These are phyloP conservation scores for Syngnathus typhle DNA, from an alignment of 2,113 vertebrate species.

Conservation along the genomic window DNA sequence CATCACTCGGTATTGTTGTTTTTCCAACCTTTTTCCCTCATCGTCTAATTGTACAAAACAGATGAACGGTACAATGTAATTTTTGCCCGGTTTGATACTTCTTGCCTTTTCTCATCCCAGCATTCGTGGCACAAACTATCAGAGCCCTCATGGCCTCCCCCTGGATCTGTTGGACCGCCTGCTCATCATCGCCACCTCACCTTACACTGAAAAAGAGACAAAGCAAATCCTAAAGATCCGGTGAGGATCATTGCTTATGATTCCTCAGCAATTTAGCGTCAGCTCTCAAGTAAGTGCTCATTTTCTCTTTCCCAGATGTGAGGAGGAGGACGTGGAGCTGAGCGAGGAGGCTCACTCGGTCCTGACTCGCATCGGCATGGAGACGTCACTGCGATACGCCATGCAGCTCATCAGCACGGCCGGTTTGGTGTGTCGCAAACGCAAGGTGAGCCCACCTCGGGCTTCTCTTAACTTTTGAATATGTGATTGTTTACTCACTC, in stretches of 20 bases:
- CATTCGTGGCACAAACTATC: slow-evolving; percentile 88
- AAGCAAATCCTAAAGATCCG: slow-evolving; percentile 88
- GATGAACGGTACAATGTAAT: too few species aligned
- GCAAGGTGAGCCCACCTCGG: slow-evolving; percentile 67
- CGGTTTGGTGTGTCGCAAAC: slow-evolving; percentile 85
- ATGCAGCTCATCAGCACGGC: slow-evolving; percentile 91
- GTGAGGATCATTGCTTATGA: slow-evolving; percentile 44
- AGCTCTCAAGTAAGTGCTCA: neutral
- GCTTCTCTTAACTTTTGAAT: too few species aligned
- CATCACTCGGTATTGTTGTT: slow-evolving; percentile 77
- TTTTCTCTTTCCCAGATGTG: slow-evolving; percentile 68
- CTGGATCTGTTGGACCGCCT: slow-evolving; percentile 87
- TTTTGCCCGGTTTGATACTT: too few species aligned
- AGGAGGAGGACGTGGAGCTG: slow-evolving; percentile 90
- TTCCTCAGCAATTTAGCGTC: neutral
- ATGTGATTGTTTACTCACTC: too few species aligned
- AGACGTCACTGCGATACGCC: slow-evolving; percentile 86
- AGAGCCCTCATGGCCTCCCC: slow-evolving; percentile 88
- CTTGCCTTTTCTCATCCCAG: slow-evolving; percentile 48
- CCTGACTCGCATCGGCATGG: slow-evolving; percentile 83
- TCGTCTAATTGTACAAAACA: neutral
- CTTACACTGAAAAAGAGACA: slow-evolving; percentile 87
- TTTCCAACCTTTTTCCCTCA: neutral
- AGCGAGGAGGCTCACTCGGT: slow-evolving; percentile 86
- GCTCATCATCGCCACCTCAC: slow-evolving; percentile 84